These are phyloP conservation scores for Andrena chrysosceles DNA, from an alignment of 2,888 invertebrate species.

Conservation along the genomic window DNA sequence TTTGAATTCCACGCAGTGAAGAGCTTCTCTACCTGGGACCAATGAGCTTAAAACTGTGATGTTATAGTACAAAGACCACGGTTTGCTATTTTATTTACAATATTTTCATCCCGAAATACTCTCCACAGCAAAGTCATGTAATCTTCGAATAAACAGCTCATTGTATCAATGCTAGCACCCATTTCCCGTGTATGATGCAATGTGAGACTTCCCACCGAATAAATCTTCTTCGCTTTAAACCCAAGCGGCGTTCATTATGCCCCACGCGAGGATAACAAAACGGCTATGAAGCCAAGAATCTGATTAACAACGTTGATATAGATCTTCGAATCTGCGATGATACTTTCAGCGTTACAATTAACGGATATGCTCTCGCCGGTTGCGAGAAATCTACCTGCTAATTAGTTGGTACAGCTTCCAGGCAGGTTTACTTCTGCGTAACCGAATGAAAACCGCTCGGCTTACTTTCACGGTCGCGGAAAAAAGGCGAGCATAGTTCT, in stretches of 20 bases:
- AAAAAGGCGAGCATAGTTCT: constrained; percentile 52
- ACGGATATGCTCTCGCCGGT: constrained; percentile 28
- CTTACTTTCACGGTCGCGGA: constrained; percentile 64
- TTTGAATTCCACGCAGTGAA: too few species aligned
- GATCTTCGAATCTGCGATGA: constrained; percentile 5
- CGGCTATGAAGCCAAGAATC: constrained; percentile 11
- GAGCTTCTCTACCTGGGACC: too few species aligned
- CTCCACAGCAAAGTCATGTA: constrained; percentile 14
- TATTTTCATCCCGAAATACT: not conserved
- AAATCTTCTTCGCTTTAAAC: not conserved
- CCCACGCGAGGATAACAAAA: constrained; percentile 1
- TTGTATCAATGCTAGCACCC: constrained; percentile 5
- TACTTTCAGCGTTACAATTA: constrained; percentile 51
- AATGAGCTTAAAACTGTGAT: too few species aligned
- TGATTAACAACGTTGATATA: not conserved
- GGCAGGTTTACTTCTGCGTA: constrained; percentile 52
- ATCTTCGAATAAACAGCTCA: constrained; percentile 21
- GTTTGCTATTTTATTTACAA: too few species aligned
- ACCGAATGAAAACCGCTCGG: constrained; percentile 49
- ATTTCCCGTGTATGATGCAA: constrained; percentile 19
- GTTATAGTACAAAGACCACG: too few species aligned
- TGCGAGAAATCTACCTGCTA: constrained; percentile 47
- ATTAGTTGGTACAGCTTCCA: constrained; percentile 43
- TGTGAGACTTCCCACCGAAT: not conserved
- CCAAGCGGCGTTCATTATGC: constrained; percentile 23